Percentiles rank a stretch among this genome's conserved stretches.
Conservation (phyloP, 2,888 invertebrate species). For the Agapostemon virescens region DNA sequence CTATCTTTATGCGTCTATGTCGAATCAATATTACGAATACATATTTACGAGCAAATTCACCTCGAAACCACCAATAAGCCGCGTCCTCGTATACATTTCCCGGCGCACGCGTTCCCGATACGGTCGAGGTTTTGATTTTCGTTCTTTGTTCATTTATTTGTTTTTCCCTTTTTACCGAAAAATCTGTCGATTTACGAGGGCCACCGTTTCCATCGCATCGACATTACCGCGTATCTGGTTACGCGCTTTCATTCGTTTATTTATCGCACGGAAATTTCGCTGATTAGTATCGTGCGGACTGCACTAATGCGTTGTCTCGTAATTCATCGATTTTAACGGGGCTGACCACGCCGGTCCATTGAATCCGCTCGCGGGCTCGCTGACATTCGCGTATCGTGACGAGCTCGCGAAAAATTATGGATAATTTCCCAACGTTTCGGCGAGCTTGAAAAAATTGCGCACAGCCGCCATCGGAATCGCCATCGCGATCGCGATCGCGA, state of each 20-base stretch:
- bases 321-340: slow-evolving; percentile 80
- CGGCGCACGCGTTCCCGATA: slow-evolving; percentile 59
- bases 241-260: slow-evolving; percentile 78
- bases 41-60: slow-evolving; percentile 69
- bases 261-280: slow-evolving; percentile 80
- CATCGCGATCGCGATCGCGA: not conserved
- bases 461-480: not conserved
- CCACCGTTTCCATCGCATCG: slow-evolving; percentile 71
- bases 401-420: slow-evolving; percentile 56
- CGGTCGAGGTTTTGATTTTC: slow-evolving; percentile 67
- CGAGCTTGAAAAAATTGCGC: slow-evolving; percentile 9
- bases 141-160: slow-evolving; percentile 67
- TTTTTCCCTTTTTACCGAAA: slow-evolving; percentile 69
- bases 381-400: slow-evolving; percentile 64
- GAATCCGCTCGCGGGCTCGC: slow-evolving; percentile 70
- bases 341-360: slow-evolving; percentile 72
- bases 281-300: slow-evolving; percentile 80
- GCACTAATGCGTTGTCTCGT: slow-evolving; percentile 80
- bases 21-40: slow-evolving; percentile 69
- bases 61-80: slow-evolving; percentile 69
- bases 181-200: slow-evolving; percentile 72
- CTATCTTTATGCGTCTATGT: slow-evolving; percentile 70
- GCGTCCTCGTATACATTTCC: slow-evolving; percentile 67
- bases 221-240: slow-evolving; percentile 73
- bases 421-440: slow-evolving; percentile 38